Percentiles rank a stretch among this genome's conserved stretches.
Conservation (phyloP, 1,140 invertebrate species). For the Sarcophaga bullata region DNA sequence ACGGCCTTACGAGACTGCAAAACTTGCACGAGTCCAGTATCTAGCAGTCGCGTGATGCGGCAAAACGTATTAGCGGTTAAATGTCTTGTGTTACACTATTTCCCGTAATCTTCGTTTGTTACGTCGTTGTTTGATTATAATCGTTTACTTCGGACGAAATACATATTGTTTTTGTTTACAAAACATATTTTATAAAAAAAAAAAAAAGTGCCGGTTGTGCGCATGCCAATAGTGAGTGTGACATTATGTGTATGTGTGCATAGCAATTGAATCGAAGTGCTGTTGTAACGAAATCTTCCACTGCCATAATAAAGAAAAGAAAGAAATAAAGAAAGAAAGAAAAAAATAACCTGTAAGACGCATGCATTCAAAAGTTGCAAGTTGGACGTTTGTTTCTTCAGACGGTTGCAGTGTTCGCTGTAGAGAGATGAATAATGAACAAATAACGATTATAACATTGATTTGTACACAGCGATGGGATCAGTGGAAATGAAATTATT, state of each 20-base stretch:
- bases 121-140: neutral
- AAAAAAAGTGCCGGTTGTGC: constrained; percentile 27
- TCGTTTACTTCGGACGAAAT: constrained; percentile 1
- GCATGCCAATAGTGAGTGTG: constrained; percentile 37
- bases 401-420: neutral
- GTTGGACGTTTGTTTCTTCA: neutral
- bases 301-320: neutral
- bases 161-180: constrained; percentile 19
- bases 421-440: constrained; percentile 7
- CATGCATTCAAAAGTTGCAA: constrained; percentile 21
- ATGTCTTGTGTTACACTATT: constrained; percentile 13
- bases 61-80: constrained; percentile 38
- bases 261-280: neutral
- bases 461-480: constrained; percentile 22
- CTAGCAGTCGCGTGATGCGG: constrained; percentile 36
- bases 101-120: neutral
- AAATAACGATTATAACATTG: constrained; percentile 39
- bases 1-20: constrained; percentile 23
- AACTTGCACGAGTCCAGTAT: constrained; percentile 35
- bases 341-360: neutral
- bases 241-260: constrained; percentile 4
- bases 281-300: too few species aligned
- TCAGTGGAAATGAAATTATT: constrained; percentile 15
- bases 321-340: neutral
- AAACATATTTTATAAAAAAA: neutral